Percentiles rank a stretch among this genome's conserved stretches.
Evolutionary conservation across 2,113 vertebrate genomes (phyloP).

Genomic region (Paradoxurus hermaphroditus): DNA sequence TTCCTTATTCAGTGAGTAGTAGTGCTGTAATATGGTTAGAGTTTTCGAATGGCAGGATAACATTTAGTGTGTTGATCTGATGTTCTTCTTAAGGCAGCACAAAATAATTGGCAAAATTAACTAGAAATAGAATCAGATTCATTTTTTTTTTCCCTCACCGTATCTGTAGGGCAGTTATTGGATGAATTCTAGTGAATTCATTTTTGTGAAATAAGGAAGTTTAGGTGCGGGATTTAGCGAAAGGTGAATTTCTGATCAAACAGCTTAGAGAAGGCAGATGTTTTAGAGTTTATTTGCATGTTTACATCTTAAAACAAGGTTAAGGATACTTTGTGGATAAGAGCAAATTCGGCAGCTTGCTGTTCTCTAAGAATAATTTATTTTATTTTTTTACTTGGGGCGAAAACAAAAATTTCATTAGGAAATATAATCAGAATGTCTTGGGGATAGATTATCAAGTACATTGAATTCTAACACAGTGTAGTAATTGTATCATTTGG

Average conservation of each 20-base stretch:
- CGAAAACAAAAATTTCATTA: slow-evolving; percentile 63
- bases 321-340: background rate
- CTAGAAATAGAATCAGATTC: slow-evolving; percentile 32
- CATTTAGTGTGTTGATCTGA: slow-evolving; percentile 28
- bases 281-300: background rate
- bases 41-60: background rate
- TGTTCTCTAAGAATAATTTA: slow-evolving; percentile 38
- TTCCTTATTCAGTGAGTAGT: background rate
- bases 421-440: slow-evolving; percentile 30
- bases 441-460: slow-evolving; percentile 50
- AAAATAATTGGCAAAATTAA: slow-evolving; percentile 55
- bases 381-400: slow-evolving; percentile 56
- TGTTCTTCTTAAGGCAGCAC: background rate
- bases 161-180: slow-evolving; percentile 41
- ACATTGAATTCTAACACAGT: background rate
- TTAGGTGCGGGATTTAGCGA: background rate
- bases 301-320: slow-evolving; percentile 30
- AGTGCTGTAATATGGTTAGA: background rate
- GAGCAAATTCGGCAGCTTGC: slow-evolving; percentile 50
- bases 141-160: background rate
- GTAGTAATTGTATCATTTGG: background rate
- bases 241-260: slow-evolving; percentile 24
- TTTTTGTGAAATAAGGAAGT: slow-evolving; percentile 45
- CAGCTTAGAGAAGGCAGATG: slow-evolving; percentile 3
- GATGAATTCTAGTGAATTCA: slow-evolving; percentile 38